A percentile compares a stretch with the other conserved stretches of the same genome.
These are phyloP conservation scores for Kryptolebias ocellatus DNA, from an alignment of 2,797 vertebrate species.

Conservation along the genomic window DNA sequence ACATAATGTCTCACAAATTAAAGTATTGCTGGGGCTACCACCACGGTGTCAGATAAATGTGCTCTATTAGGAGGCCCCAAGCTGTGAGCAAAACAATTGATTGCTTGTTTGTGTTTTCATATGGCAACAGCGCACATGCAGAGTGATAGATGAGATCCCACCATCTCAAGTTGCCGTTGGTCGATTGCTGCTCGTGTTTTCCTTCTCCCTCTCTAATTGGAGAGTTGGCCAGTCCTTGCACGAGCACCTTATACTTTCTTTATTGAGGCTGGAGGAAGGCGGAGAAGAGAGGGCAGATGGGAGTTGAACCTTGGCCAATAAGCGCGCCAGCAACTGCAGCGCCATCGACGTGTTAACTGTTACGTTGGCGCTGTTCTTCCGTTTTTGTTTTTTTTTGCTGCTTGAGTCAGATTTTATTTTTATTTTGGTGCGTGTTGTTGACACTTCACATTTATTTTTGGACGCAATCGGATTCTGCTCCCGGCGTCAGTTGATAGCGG, in stretches of 20 bases:
- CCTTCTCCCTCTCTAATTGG: constrained; percentile 44
- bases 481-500: background rate
- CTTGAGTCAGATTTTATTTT: constrained; percentile 22
- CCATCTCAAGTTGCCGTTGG: constrained; percentile 63
- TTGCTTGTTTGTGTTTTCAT: constrained; percentile 82
- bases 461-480: background rate
- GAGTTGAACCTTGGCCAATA: constrained; percentile 44
- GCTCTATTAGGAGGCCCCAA: constrained; percentile 76
- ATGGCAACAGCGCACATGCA: constrained; percentile 61
- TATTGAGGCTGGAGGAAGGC: constrained; percentile 47
- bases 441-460: constrained; percentile 22
- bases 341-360: constrained; percentile 47
- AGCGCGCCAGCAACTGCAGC: constrained; percentile 46
- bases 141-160: constrained; percentile 73
- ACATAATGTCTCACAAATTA: constrained; percentile 84
- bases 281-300: constrained; percentile 45
- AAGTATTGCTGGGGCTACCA: constrained; percentile 77
- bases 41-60: constrained; percentile 77
- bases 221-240: constrained; percentile 38
- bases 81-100: constrained; percentile 78
- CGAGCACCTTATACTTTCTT: constrained; percentile 37
- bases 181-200: constrained; percentile 53
- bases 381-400: constrained; percentile 6
- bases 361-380: constrained; percentile 14
- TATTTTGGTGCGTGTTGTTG: constrained; percentile 4